Evolutionary conservation across 2,888 invertebrate species (phyloP).

Genomic region (Volucella inflata): DNA sequence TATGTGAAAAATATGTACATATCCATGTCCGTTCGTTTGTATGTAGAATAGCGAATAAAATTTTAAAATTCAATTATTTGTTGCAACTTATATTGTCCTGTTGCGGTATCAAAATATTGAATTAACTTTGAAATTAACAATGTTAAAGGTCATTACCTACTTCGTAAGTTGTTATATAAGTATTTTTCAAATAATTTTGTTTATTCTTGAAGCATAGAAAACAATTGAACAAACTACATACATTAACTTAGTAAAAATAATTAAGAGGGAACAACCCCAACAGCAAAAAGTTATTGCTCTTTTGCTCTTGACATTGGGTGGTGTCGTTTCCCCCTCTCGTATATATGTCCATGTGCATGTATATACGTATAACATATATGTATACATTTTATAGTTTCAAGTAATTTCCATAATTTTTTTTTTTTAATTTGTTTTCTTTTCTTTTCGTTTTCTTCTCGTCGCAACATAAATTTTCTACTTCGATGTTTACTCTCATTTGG

Average conservation of each 20-base stretch:
- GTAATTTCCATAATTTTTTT: constrained; percentile 45
- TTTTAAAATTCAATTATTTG: too few relatives aligned
- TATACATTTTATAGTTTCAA: constrained; percentile 4
- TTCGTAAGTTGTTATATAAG: too few relatives aligned
- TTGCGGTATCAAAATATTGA: too few relatives aligned
- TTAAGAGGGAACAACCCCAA: constrained; percentile 2
- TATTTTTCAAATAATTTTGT: too few relatives aligned
- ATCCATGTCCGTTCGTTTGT: too few relatives aligned
- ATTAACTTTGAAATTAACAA: too few relatives aligned
- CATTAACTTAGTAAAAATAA: neutral
- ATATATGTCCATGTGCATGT: constrained; percentile 3
- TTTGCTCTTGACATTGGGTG: constrained; percentile 71
- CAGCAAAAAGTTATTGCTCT: constrained; percentile 66
- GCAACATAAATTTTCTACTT: constrained; percentile 35
- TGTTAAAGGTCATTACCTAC: too few relatives aligned
- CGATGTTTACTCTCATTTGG: constrained; percentile 51
- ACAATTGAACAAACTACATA: constrained; percentile 14
- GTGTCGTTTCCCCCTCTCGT: constrained; percentile 35
- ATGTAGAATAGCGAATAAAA: too few relatives aligned
- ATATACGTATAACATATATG: too few relatives aligned
- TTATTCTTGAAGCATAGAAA: neutral
- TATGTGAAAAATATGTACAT: too few relatives aligned
- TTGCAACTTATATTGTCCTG: too few relatives aligned
- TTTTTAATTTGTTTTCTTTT: constrained; percentile 19
- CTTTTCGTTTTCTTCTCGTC: constrained; percentile 60